Evolutionary conservation across 2,797 vertebrate genomes (phyloP).

Genomic region (Channallabes apus): DNA sequence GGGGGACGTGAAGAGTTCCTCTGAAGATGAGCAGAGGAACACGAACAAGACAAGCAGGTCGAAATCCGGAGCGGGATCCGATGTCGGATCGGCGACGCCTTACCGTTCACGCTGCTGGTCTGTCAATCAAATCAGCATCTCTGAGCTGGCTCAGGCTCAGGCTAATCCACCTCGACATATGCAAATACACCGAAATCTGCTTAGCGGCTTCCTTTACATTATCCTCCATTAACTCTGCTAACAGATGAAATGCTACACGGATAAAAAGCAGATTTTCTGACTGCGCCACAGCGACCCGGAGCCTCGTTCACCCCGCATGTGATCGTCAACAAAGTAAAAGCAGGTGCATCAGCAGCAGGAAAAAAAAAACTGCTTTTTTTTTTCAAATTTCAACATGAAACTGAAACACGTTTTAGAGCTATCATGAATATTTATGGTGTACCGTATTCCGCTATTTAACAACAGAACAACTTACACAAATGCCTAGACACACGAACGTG

Average conservation of each 20-base stretch:
- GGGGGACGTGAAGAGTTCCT: background rate
- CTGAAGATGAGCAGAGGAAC: background rate
- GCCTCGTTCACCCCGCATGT: background rate
- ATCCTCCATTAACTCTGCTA: slow-evolving; percentile 45
- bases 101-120: background rate
- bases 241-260: slow-evolving; percentile 21
- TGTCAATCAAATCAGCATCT: background rate
- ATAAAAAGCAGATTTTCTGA: slow-evolving; percentile 36
- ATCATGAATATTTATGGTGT: slow-evolving; percentile 54
- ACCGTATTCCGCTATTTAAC: slow-evolving; percentile 58
- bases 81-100: background rate
- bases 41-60: background rate
- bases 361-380: background rate
- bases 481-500: slow-evolving; percentile 49
- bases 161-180: slow-evolving; percentile 34
- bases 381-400: background rate
- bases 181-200: slow-evolving; percentile 49
- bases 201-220: slow-evolving; percentile 41
- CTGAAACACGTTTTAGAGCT: slow-evolving; percentile 21
- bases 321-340: background rate
- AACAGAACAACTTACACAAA: slow-evolving; percentile 53
- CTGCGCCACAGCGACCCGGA: background rate
- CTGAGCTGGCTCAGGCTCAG: background rate
- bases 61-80: background rate
- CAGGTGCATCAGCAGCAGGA: background rate